A percentile compares a stretch with the other conserved stretches of the same genome.
Conservation (phyloP, 2,113 vertebrate species). For the Fulmarus glacialis region DNA sequence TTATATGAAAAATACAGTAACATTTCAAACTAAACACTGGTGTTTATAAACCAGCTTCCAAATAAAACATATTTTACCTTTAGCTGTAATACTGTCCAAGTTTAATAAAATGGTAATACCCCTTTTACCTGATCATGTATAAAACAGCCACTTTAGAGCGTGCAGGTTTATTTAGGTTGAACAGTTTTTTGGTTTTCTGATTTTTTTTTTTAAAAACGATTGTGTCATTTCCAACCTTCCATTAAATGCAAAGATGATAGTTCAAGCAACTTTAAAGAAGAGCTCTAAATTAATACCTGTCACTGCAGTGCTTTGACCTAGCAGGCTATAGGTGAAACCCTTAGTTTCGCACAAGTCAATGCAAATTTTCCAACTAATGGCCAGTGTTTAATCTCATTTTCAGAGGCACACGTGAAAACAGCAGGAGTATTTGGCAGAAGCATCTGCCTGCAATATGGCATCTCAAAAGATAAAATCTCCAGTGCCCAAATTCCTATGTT, state of each 20-base stretch:
- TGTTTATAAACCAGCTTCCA: neutral
- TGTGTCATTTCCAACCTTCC: neutral
- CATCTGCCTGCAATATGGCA: neutral
- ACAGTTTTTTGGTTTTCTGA: neutral
- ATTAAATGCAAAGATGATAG: neutral
- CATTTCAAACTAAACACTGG: accelerated
- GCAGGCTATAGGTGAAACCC: neutral
- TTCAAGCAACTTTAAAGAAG: neutral
- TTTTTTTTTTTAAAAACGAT: neutral
- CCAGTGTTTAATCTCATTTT: neutral
- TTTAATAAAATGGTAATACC: neutral
- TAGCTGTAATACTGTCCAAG: neutral
- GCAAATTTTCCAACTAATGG: neutral
- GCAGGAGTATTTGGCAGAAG: neutral
- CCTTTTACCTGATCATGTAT: neutral
- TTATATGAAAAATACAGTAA: neutral
- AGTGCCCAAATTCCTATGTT: too few relatives aligned
- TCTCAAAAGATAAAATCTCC: neutral
- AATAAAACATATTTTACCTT: neutral
- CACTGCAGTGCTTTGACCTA: neutral
- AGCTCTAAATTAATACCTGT: neutral
- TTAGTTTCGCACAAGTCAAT: neutral
- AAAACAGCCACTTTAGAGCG: neutral
- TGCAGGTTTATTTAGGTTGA: neutral
- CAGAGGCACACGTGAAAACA: accelerated